Evolutionary conservation across 2,888 invertebrate species (phyloP), one percentile per base, ranked within the genome.

Genomic region (Drosophila sordidula): DNA sequence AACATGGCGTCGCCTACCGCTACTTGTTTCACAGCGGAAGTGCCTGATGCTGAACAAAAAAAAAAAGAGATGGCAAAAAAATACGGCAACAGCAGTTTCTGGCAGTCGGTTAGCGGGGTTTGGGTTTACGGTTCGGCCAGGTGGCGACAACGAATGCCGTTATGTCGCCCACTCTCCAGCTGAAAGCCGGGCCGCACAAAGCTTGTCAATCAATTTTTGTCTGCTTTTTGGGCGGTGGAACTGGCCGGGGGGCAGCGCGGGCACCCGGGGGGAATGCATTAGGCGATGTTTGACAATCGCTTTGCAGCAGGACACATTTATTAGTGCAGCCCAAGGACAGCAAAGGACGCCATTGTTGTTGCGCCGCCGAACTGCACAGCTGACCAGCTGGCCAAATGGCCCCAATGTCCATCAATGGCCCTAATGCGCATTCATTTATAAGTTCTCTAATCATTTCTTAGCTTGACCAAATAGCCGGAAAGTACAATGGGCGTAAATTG

Each of bases 161-260:
- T 41, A 26, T 6, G 6, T 12, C 54, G 26, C n/a, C 34, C 57
- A 38, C 54, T 42, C 49, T 9, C 45, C 44, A 14, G 11, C 44
- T 25, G 26, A 57, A 47, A 44, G 49, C 51, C 46, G 63, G 22
- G 36, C 11, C 56, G 39, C 77, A 76, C 77, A 84, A 88, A 77
- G 88, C 83, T 75, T 88, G 83, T 86, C 88, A 84, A 84, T 84
- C 83, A 84, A 82, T 86, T 84, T 83, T 71, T 82, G 88, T 73
- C 79, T 88, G 70, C 74, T 66, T 62, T 62, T 56, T 25, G 0
- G 51, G 59, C 46, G 32, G 45, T 22, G 14, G 2, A 11, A 14
- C 47, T 26, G 42, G 29, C 38, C 34, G 12, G 6, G 8, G 22
- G 22, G 3, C 22, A 22, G 42, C 25, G 54, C 12, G 25, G 47